Evolutionary conservation across 2,888 invertebrate genomes (phyloP), one percentile per base, ranked within the genome.

Genomic region (Sinodicranocentrus sp.): DNA sequence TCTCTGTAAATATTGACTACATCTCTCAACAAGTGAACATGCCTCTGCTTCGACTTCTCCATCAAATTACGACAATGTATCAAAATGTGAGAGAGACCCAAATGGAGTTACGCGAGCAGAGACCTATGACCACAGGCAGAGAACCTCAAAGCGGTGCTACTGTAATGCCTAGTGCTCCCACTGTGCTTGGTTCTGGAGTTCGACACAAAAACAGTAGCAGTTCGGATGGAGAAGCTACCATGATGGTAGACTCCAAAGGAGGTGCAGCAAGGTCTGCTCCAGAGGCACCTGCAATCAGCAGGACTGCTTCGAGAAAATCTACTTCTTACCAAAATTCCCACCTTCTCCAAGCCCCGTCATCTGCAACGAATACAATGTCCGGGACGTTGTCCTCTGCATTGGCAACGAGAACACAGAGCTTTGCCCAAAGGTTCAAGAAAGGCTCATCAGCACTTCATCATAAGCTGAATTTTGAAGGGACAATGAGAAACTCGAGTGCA

Each of bases 21-120:
- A 97, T 98, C 89, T 96, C 96, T 63, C 98, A 98, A 90, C 85
- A 94, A 93, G 94, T 98, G 0, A 98, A 98, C 91, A 98, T 98
- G 98, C 98, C 98, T 0, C 91, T 98, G 44, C 91, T 98, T 61
- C 92, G 98, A 70, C 92, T 98, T 71, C 92, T 98, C 82, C 98
- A 98, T 91, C 98, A 98, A 92, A 98, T 98, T 90, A 96, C 96
- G 89, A 98, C 97, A 90, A 98, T 98, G 97, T 97, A 98, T 91
- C 97, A 97, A 91, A 98, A 98, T 90, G 97, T 98, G 0, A 96
- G 97, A 90, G 97, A 98, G 90, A 98, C 98, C 0, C 96, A 97
- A 90, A 94, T 95, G 88, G 98, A 98, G 89, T 92, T 98, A 82
- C 94, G 95, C 88, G 95, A 95, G 88, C 95, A 95, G 87, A 54